Evolutionary conservation across 1,140 invertebrate species (phyloP).

Genomic region (Papilio polyxenes): DNA sequence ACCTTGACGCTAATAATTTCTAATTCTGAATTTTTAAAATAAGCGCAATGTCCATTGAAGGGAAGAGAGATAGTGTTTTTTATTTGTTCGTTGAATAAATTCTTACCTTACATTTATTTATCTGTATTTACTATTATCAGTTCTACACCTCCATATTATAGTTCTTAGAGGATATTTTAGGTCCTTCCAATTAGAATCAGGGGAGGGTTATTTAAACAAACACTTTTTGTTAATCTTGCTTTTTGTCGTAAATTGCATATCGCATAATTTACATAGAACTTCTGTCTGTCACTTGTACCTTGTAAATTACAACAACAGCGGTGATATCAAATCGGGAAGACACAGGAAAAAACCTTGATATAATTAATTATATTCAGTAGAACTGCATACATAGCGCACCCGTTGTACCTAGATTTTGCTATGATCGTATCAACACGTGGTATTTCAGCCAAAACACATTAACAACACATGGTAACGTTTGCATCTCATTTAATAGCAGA

Average conservation of each 20-base stretch:
- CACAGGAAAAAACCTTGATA: conserved; percentile 59
- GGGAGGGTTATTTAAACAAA: background rate
- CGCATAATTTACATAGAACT: background rate
- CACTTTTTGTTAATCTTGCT: background rate
- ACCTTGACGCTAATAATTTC: conserved; percentile 25
- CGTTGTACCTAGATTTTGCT: conserved; percentile 36
- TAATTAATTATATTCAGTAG: conserved; percentile 70
- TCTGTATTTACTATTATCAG: background rate
- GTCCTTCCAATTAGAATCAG: background rate
- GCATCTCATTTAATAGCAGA: too few species aligned
- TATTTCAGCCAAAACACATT: too few species aligned
- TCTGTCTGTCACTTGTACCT: conserved; percentile 36
- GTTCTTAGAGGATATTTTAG: too few species aligned
- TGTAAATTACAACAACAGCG: too few species aligned
- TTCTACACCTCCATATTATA: too few species aligned
- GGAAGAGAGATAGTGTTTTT: background rate
- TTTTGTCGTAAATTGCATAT: background rate
- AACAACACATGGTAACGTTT: too few species aligned
- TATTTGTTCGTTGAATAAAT: background rate
- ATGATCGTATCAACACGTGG: conserved; percentile 41
- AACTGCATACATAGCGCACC: conserved; percentile 56
- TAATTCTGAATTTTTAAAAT: conserved; percentile 1
- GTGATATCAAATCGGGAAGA: conserved; percentile 61
- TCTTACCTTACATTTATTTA: background rate
- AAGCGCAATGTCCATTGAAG: background rate